These are phyloP conservation scores for Corythornis madagascariensis DNA, from an alignment of 2,113 vertebrate species.

Conservation along the genomic window DNA sequence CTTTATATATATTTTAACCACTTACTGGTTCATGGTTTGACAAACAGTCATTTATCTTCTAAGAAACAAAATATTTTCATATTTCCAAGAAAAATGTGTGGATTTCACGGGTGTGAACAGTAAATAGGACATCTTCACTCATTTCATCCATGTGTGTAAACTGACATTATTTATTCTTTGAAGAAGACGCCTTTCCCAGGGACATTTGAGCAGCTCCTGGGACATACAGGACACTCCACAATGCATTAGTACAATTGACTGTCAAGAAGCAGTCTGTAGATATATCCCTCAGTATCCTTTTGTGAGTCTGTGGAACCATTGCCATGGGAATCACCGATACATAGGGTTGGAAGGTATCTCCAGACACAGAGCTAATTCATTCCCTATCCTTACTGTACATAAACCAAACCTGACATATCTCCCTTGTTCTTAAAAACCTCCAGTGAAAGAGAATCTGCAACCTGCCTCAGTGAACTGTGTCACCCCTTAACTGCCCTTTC, in stretches of 20 bases:
- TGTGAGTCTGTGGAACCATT: constrained; percentile 23
- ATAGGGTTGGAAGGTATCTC: constrained; percentile 16
- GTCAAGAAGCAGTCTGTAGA: background rate
- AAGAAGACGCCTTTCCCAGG: background rate
- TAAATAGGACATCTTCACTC: background rate
- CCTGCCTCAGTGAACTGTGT: constrained; percentile 10
- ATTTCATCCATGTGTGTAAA: background rate
- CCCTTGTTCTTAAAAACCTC: constrained; percentile 46
- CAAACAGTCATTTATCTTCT: background rate
- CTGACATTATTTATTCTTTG: background rate
- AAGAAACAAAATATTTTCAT: background rate
- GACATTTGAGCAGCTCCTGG: background rate
- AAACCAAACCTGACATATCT: constrained; percentile 42
- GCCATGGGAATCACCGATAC: constrained; percentile 16
- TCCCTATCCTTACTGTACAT: background rate
- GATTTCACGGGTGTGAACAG: background rate
- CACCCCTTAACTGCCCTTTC: background rate
- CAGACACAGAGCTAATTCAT: constrained; percentile 33
- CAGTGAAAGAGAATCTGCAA: constrained; percentile 18
- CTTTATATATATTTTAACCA: background rate
- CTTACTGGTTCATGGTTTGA: background rate
- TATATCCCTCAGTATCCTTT: background rate
- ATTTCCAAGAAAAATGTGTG: background rate
- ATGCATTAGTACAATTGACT: background rate
- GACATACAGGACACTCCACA: background rate